Conservation (phyloP, 1,140 invertebrate genomes). For the Ladona fulva region DNA sequence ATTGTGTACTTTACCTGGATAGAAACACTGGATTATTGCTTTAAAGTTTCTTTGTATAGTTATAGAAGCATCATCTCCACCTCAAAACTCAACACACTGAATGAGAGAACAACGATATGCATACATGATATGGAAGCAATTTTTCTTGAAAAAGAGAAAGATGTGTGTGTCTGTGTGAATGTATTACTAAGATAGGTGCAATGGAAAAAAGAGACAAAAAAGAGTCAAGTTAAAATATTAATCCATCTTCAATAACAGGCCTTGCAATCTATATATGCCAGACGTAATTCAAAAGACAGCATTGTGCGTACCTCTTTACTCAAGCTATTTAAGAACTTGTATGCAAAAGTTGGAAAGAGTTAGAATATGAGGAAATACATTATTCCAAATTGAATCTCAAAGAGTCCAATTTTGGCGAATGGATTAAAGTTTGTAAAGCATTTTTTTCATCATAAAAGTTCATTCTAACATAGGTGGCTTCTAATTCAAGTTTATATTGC, state of each 20-base stretch:
- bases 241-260: conserved; percentile 4
- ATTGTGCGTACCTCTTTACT: conserved; percentile 4
- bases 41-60: background rate
- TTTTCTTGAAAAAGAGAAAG: conserved; percentile 9
- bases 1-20: background rate
- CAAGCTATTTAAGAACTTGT: background rate
- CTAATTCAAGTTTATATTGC: background rate
- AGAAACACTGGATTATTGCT: conserved; percentile 5
- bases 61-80: background rate
- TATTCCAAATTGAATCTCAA: background rate
- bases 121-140: conserved; percentile 10
- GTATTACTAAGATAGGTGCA: conserved; percentile 5
- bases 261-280: background rate
- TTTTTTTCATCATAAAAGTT: background rate
- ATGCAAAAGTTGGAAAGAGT: conserved; percentile 1
- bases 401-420: background rate
- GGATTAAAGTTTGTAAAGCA: background rate
- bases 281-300: conserved; percentile 5
- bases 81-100: background rate
- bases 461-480: background rate
- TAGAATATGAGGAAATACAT: background rate
- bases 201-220: conserved; percentile 3
- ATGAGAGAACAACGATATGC: conserved; percentile 9
- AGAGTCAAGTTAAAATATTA: conserved; percentile 8
- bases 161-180: conserved; percentile 5